These are phyloP conservation scores for Volucella inanis DNA, from an alignment of 2,888 invertebrate species.

Conservation along the genomic window DNA sequence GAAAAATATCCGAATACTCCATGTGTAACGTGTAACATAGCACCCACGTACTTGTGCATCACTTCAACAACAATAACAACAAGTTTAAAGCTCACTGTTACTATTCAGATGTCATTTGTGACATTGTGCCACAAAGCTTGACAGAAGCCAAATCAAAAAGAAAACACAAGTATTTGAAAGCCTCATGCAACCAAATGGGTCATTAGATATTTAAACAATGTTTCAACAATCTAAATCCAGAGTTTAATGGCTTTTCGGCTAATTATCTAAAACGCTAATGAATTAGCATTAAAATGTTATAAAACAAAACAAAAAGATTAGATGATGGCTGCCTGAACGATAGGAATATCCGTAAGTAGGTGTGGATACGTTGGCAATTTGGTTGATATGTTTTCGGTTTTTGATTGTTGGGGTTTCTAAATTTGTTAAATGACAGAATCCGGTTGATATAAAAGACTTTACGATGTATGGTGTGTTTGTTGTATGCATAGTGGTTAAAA, in stretches of 20 bases:
- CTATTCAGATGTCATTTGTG: conserved; percentile 35
- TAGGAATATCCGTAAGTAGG: neutral
- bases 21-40: neutral
- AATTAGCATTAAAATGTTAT: conserved; percentile 60
- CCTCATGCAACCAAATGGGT: conserved; percentile 15
- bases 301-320: conserved; percentile 34
- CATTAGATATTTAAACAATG: conserved; percentile 34
- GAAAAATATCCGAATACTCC: conserved; percentile 1
- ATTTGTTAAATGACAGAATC: conserved; percentile 16
- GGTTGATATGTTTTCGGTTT: neutral
- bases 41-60: neutral
- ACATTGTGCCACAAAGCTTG: conserved; percentile 10
- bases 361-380: neutral
- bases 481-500: conserved; percentile 1
- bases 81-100: conserved; percentile 49
- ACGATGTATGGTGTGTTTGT: neutral
- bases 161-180: conserved; percentile 13
- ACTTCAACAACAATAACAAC: conserved; percentile 2
- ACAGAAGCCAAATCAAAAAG: neutral
- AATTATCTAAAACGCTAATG: conserved; percentile 50
- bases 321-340: neutral
- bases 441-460: neutral
- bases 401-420: neutral
- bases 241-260: conserved; percentile 60
- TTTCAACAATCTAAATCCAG: conserved; percentile 51